Evolutionary conservation across 1,140 invertebrate genomes (phyloP).

Genomic region (Triops cancriformis): DNA sequence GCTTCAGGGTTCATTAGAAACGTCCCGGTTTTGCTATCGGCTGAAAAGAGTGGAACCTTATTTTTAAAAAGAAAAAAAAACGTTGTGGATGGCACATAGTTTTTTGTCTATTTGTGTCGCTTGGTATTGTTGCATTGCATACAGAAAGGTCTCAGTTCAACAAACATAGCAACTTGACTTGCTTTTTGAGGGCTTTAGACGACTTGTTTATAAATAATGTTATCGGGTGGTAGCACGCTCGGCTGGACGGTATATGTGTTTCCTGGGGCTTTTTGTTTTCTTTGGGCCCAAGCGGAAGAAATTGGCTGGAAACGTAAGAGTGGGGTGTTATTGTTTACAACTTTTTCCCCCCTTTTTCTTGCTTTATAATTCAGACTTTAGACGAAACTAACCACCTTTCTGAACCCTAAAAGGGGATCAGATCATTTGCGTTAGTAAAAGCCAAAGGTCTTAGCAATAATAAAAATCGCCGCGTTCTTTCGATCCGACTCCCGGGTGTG

Average conservation of each 20-base stretch:
- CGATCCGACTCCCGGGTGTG: neutral
- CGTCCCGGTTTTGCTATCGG: no score
- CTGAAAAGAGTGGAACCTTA: no score
- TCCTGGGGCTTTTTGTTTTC: neutral
- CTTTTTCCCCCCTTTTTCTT: no score
- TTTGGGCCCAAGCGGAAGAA: neutral
- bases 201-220: constrained; percentile 3
- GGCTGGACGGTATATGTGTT: neutral
- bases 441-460: no score
- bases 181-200: neutral
- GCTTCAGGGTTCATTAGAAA: no score
- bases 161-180: neutral
- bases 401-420: no score
- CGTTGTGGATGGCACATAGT: neutral
- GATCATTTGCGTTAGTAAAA: no score
- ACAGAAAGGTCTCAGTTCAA: neutral
- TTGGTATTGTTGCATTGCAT: neutral
- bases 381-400: no score
- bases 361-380: no score
- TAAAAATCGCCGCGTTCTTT: neutral
- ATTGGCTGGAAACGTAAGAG: neutral
- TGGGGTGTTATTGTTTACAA: neutral
- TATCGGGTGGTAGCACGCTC: constrained; percentile 3
- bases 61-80: no score
- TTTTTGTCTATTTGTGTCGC: neutral